These are phyloP conservation scores for Willowsia nigromaculata DNA, from an alignment of 2,888 invertebrate species.

Conservation along the genomic window DNA sequence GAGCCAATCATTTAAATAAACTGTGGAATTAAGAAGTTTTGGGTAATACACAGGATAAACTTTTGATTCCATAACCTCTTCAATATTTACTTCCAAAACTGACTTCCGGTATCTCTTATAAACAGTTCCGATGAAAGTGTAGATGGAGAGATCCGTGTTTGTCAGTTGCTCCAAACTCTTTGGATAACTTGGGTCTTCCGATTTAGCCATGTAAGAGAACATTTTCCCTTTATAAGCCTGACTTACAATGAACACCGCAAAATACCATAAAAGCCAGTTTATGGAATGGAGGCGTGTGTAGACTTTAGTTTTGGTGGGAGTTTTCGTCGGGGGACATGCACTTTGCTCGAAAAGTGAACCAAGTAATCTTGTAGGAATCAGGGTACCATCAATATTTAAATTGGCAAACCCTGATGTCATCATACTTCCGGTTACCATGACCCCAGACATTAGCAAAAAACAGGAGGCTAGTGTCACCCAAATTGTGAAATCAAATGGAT, in stretches of 20 bases:
- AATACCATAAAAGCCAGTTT: conserved; percentile 45
- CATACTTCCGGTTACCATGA: neutral
- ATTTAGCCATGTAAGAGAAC: conserved; percentile 38
- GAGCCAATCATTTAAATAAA: neutral
- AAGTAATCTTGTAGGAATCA: neutral
- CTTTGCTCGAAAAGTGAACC: conserved; percentile 48
- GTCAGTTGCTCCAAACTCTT: neutral
- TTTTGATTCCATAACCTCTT: conserved; percentile 24
- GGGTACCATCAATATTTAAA: neutral
- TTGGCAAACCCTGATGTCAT: neutral
- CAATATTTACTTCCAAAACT: neutral
- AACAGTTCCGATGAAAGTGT: neutral
- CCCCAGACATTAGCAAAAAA: neutral
- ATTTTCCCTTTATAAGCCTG: conserved; percentile 45
- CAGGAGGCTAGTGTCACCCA: neutral
- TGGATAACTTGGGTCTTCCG: neutral
- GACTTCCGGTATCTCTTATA: neutral
- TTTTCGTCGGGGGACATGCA: neutral
- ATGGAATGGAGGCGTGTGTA: neutral
- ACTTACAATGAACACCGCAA: neutral
- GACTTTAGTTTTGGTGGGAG: neutral
- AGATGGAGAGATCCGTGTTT: neutral
- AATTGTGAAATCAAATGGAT: conserved; percentile 24
- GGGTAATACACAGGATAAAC: conserved; percentile 23
- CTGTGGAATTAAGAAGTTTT: neutral